phyloP scores from a whole-genome alignment of 1,140 invertebrate species.

The Lineus longissimus region DNA sequence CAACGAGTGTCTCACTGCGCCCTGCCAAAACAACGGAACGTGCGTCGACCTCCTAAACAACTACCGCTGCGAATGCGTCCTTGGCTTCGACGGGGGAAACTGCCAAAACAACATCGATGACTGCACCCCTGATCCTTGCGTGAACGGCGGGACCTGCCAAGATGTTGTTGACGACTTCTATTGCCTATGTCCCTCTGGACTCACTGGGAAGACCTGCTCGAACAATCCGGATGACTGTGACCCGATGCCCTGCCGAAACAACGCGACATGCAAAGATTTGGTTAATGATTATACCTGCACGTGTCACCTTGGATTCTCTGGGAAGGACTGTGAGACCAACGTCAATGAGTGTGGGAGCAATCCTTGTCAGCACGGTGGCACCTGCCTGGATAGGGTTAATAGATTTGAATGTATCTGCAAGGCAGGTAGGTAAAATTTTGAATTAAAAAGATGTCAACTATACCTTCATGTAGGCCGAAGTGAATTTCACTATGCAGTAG shows the following conservation, averaged over 20 bases:
- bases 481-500: too few relatives aligned
- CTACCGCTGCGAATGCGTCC: constrained; percentile 51
- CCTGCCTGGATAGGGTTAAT: neutral
- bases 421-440: too few relatives aligned
- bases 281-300: constrained; percentile 28
- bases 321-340: constrained; percentile 16
- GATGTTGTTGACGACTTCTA: constrained; percentile 30
- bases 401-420: constrained; percentile 76
- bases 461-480: too few relatives aligned
- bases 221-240: constrained; percentile 8
- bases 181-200: constrained; percentile 40
- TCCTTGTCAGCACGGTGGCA: constrained; percentile 18
- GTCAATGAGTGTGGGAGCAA: constrained; percentile 25
- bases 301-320: constrained; percentile 16
- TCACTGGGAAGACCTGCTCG: constrained; percentile 22
- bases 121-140: constrained; percentile 72
- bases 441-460: too few relatives aligned
- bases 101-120: constrained; percentile 30
- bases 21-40: constrained; percentile 67
- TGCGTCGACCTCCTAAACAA: constrained; percentile 34
- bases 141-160: constrained; percentile 81
- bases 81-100: constrained; percentile 19
- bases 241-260: constrained; percentile 20
- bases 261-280: constrained; percentile 16
- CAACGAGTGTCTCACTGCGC: constrained; percentile 72